A percentile compares a stretch with the other conserved stretches of the same genome.
These are phyloP conservation scores for Cuculus canorus DNA, from an alignment of 2,797 vertebrate species.

Conservation along the genomic window DNA sequence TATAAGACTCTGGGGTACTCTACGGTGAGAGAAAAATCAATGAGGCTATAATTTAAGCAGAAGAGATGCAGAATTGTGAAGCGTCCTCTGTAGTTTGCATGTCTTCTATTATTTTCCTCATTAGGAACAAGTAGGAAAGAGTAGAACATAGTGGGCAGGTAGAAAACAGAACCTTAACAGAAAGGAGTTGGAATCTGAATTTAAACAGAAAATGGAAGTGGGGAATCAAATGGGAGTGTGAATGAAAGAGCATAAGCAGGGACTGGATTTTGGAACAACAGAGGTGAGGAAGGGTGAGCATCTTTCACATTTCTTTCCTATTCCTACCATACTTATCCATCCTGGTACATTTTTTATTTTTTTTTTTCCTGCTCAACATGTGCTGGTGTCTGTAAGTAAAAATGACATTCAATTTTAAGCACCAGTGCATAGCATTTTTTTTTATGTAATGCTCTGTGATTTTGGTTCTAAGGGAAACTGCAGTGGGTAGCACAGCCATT, in stretches of 20 bases:
- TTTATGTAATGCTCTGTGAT: slow-evolving; percentile 27
- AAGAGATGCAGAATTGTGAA: not conserved
- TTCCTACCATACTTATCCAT: not conserved
- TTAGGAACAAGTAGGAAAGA: not conserved
- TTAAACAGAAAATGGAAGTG: not conserved
- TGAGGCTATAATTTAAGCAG: not conserved
- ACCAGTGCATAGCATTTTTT: slow-evolving; percentile 15
- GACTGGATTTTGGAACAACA: not conserved
- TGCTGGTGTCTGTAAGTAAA: slow-evolving; percentile 49
- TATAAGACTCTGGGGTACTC: not conserved
- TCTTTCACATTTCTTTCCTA: not conserved
- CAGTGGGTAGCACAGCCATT: not conserved
- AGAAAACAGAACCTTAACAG: not conserved
- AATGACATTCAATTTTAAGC: slow-evolving; percentile 69
- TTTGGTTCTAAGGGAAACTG: slow-evolving; percentile 17
- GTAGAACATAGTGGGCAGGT: not conserved
- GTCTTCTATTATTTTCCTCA: not conserved
- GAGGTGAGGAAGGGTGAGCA: not conserved
- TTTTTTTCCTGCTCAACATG: not conserved
- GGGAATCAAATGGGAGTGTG: not conserved
- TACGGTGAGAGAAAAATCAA: not conserved
- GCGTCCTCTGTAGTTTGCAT: not conserved
- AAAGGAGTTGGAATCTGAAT: not conserved
- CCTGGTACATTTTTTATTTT: not conserved
- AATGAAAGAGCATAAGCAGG: not conserved